phyloP scores from a whole-genome alignment of 2,113 vertebrate species.

The Periophthalmodon schlosseri region DNA sequence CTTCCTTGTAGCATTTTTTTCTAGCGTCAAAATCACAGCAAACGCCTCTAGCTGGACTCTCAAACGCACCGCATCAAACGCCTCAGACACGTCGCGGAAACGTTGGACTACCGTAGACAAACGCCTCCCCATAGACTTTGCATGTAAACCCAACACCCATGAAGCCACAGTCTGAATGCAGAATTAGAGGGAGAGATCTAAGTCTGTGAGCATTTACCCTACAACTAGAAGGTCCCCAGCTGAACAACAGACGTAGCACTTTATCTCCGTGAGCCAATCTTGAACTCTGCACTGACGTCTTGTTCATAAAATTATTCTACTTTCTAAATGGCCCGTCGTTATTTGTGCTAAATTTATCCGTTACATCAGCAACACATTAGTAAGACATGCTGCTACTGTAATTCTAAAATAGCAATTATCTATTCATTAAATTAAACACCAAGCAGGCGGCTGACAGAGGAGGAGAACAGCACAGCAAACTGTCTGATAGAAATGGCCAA shows the following conservation, averaged over 20 bases:
- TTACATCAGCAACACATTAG: neutral
- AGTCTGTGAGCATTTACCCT: neutral
- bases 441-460: constrained; percentile 12
- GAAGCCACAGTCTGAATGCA: no score
- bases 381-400: neutral
- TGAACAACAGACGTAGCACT: neutral
- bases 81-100: no score
- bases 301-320: neutral
- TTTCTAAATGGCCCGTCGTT: neutral
- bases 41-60: no score
- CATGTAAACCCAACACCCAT: no score
- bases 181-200: no score
- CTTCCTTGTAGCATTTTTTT: no score
- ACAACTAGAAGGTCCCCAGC: neutral
- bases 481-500: constrained; percentile 45
- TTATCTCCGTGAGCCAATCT: neutral
- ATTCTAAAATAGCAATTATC: constrained; percentile 16
- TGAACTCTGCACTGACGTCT: neutral
- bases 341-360: constrained; percentile 2
- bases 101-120: no score
- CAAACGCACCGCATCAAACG: no score
- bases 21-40: no score
- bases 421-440: constrained; percentile 26
- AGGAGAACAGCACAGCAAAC: constrained; percentile 33
- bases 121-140: no score